These are phyloP conservation scores for Rhopalosiphum nymphaeae DNA, from an alignment of 2,888 invertebrate species.

Conservation along the genomic window DNA sequence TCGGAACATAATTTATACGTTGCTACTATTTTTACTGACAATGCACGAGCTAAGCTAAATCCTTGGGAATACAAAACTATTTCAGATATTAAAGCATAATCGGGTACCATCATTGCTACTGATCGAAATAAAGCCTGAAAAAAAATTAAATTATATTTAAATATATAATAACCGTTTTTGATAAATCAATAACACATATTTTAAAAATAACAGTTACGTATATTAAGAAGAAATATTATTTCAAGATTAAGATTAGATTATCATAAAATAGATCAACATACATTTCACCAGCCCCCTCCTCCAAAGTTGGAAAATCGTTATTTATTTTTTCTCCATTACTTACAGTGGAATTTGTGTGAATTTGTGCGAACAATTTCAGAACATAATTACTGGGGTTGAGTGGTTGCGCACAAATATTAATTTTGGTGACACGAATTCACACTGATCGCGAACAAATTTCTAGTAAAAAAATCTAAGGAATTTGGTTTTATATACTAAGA, in stretches of 20 bases:
- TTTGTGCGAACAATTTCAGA: too few relatives aligned
- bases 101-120: slow-evolving; percentile 98
- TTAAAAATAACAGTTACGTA: background rate
- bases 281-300: too few relatives aligned
- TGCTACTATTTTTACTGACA: slow-evolving; percentile 93
- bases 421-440: too few relatives aligned
- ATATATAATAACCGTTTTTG: background rate
- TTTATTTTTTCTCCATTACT: too few relatives aligned
- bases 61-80: slow-evolving; percentile 86
- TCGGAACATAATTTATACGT: slow-evolving; percentile 95
- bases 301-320: too few relatives aligned
- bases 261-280: too few relatives aligned
- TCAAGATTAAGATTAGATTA: background rate
- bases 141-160: background rate
- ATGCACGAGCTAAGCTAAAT: slow-evolving; percentile 70
- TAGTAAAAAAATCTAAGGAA: too few relatives aligned
- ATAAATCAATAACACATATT: background rate
- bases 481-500: too few relatives aligned
- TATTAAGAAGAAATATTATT: background rate
- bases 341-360: too few relatives aligned
- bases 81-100: slow-evolving; percentile 94
- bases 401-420: too few relatives aligned
- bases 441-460: too few relatives aligned
- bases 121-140: slow-evolving; percentile 87
- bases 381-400: too few relatives aligned